These are phyloP conservation scores for Pelecanoides urinatrix DNA, from an alignment of 2,113 vertebrate genomes.

Conservation along the genomic window DNA sequence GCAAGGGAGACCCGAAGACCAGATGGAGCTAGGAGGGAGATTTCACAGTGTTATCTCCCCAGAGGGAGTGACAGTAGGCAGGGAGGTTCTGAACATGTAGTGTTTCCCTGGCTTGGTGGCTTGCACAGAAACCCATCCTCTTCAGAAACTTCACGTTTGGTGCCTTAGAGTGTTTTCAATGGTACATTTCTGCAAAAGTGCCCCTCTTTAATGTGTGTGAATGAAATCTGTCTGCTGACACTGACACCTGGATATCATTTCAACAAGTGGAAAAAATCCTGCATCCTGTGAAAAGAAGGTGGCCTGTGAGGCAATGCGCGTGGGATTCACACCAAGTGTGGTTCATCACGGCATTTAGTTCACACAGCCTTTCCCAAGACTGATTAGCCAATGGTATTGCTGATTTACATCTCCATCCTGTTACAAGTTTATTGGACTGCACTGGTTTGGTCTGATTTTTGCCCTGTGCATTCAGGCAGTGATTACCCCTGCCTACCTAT, in stretches of 20 bases:
- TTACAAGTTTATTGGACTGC: neutral
- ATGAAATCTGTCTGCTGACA: neutral
- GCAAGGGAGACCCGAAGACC: neutral
- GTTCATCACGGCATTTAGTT: neutral
- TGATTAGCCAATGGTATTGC: neutral
- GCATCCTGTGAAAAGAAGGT: neutral
- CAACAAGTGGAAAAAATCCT: neutral
- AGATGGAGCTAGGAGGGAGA: neutral
- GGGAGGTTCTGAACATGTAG: neutral
- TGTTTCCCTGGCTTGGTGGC: neutral
- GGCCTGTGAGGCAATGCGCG: accelerated
- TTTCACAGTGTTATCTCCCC: neutral
- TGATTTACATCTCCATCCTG: neutral
- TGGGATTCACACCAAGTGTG: neutral
- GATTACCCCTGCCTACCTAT: neutral
- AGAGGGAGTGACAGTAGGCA: neutral
- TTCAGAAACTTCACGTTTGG: neutral
- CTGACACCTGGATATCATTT: neutral
- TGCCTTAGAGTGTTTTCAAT: neutral
- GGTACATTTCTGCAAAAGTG: neutral
- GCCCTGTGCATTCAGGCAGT: neutral
- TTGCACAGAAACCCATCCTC: neutral
- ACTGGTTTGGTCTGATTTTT: neutral
- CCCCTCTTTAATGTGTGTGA: neutral
- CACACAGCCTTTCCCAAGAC: neutral